These are phyloP conservation scores for Coendou prehensilis DNA, from an alignment of 2,797 vertebrate genomes.

Conservation along the genomic window DNA sequence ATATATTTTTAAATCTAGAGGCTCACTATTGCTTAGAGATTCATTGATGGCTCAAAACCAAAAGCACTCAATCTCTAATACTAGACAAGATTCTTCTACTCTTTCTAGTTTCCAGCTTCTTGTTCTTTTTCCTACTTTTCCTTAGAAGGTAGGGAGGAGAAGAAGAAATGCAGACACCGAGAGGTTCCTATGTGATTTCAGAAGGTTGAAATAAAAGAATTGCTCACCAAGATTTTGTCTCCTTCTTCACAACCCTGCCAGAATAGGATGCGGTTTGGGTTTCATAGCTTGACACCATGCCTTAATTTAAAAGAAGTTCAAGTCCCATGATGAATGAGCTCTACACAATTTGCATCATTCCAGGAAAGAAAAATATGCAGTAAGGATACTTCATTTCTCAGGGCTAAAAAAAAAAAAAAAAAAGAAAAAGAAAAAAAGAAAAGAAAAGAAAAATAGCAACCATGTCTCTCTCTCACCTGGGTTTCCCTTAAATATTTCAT, in stretches of 20 bases:
- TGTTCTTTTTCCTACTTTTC: constrained; percentile 15
- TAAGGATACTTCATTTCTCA: background rate
- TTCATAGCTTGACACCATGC: background rate
- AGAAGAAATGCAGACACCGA: background rate
- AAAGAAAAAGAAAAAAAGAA: background rate
- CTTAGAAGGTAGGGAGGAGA: background rate
- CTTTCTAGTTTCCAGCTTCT: background rate
- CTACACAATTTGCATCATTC: background rate
- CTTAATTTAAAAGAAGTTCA: constrained; percentile 30
- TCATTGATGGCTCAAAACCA: background rate
- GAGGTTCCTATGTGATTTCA: background rate
- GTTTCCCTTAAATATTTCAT: background rate
- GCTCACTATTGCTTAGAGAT: background rate
- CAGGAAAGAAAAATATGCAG: background rate
- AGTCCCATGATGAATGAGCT: background rate
- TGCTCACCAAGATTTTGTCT: background rate
- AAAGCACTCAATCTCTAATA: background rate
- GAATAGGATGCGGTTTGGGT: background rate
- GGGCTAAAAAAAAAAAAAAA: background rate
- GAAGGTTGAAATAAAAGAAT: background rate
- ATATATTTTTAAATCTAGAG: background rate
- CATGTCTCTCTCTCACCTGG: background rate
- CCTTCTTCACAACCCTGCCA: background rate
- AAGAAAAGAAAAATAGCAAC: background rate
- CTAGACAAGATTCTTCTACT: background rate